Base-by-base conservation (phyloP, 2,113 vertebrate species). In the Serranochromis macrocephalus region DNA sequence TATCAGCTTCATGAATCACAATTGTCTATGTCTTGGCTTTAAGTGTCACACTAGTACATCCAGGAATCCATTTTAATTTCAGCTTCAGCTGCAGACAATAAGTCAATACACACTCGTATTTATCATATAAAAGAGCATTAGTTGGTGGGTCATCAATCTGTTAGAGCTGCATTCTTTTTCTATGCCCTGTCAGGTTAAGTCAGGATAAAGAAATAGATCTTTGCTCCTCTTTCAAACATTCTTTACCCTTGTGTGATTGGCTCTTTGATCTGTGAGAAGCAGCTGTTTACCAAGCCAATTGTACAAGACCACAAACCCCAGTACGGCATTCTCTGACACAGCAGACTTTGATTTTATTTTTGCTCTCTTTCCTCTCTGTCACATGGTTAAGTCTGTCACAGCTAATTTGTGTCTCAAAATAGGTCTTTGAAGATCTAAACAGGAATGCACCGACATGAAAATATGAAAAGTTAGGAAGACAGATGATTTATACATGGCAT, bases 281-380 rank as follows among this genome's bases (percentile, higher is more conserved):
- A 91, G 90, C 88, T 94, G 93, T 93, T 94, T 92, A 93, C 90
- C 82, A 58, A 80, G 83, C 84, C 87, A 91, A 90, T 84, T 85
- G 91, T 89, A 89, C 71, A 83, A 89, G 83, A 82, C 82, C 85
- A 84, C 81, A 91, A 93, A 89, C 84, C 89, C 90, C 90, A 87
- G 33, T 24, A 87, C 33, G 29, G 36, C 87, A 80, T 86, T 86
- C 45, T 85, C 63, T 91, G 86, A 94, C 90, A 92, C 42, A 29
- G 82, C 82, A 58, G 36, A 86, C 91, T 93, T 94, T 92, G 92
- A 92, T 94, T 94, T 90, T 36, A 66, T 54, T 88, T 89, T 88
- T 84, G 45, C 58, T 85, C 38, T 45, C 79, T 87, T 87, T 93
- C 81, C 84, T 88, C 90, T 78, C 58, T 4, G 83, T 91, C 88